Evolutionary conservation across 1,140 invertebrate species (phyloP).

Genomic region (Eumeta japonica): DNA sequence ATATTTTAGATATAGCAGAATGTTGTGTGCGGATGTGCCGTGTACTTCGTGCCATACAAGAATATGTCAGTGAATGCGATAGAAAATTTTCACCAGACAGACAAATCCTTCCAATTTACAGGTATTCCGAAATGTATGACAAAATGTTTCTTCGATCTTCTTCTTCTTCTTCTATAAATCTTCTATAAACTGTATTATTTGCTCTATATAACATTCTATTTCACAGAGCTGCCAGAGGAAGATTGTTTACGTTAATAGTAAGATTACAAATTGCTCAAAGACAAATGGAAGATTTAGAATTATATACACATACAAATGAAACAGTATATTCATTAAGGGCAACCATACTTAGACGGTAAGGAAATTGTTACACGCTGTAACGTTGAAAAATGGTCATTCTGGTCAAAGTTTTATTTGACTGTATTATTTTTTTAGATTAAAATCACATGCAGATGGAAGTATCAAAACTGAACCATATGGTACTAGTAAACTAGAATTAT

Average conservation of each 20-base stretch:
- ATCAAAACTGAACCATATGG: slow-evolving; percentile 88
- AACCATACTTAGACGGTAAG: slow-evolving; percentile 46
- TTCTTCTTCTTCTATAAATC: not conserved
- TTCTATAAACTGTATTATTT: not conserved
- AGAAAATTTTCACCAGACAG: slow-evolving; percentile 87
- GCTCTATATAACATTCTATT: slow-evolving; percentile 13
- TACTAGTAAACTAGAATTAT: slow-evolving; percentile 86
- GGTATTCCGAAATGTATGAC: slow-evolving; percentile 46
- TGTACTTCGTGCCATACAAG: slow-evolving; percentile 90
- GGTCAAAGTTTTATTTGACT: no score
- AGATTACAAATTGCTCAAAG: slow-evolving; percentile 84
- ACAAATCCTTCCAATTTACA: slow-evolving; percentile 82
- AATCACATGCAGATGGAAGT: slow-evolving; percentile 66
- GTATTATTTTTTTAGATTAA: slow-evolving; percentile 57
- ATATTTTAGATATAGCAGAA: no score
- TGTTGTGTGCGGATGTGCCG: slow-evolving; percentile 69
- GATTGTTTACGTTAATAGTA: slow-evolving; percentile 83
- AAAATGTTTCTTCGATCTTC: not conserved
- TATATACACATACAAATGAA: slow-evolving; percentile 93
- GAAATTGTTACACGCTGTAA: no score
- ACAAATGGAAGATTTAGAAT: slow-evolving; percentile 88
- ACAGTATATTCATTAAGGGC: slow-evolving; percentile 77
- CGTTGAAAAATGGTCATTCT: no score
- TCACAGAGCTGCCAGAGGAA: slow-evolving; percentile 81
- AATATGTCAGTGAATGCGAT: slow-evolving; percentile 96